Evolutionary conservation across 2,113 vertebrate genomes (phyloP), one percentile per base, ranked within the genome.

Genomic region (Maccullochella peelii): DNA sequence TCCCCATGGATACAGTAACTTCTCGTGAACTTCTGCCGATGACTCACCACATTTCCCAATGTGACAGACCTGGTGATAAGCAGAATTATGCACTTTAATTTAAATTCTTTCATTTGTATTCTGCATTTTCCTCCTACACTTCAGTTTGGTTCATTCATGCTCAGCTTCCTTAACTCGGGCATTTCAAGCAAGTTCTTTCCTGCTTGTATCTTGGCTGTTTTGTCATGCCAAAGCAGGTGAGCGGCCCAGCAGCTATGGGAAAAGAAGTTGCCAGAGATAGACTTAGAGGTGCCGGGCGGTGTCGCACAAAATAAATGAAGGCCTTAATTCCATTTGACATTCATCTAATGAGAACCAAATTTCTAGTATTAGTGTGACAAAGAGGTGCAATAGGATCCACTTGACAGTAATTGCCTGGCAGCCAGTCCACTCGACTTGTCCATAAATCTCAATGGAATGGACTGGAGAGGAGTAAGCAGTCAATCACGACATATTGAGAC

Each of bases 301-400:
- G 70, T 84, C 8, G 2, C 50, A 21, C 69, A 84, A 92, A 92
- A 87, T 88, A 87, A 94, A 95, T 89, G 84, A 93, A 80, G 38
- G 49, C 65, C 73, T 30, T 94, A 91, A 95, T 94, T 93, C 86
- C n/a, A 59, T 93, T 91, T 91, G 92, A 94, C 91, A 91, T 87
- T 86, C 30, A 42, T 88, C 91, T 93, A 95, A 95, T 95, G 88
- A 93, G 90, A 93, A 91, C 84, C 63, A 79, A 91, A 94, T 94
- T 93, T 93, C 61, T 57, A 79, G 85, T 89, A 91, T 94, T 91
- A 92, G 69, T 76, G 86, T 87, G 87, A 92, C 94, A 91, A 87
- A 93, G 90, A 88, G 77, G 74, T 58, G 72, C 82, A 85, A 88
- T 88, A 85, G 81, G 86, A 91, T 91, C 70, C 83, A 80, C 91